Base-by-base conservation (phyloP, 2,888 invertebrate species). In the Eumerus sabulonum region DNA sequence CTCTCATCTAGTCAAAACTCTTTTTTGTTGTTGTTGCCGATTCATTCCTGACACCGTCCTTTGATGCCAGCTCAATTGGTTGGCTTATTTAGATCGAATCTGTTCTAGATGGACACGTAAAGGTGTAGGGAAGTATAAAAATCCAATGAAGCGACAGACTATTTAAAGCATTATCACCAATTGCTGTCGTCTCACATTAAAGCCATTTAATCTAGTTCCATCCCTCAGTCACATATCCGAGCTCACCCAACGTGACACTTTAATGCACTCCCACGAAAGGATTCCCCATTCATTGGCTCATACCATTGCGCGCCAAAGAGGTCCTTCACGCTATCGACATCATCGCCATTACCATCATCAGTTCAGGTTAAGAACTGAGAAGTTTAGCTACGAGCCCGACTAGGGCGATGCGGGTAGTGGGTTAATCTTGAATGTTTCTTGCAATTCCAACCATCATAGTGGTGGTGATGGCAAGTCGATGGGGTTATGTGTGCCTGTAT, bases 381-480 rank as follows among this genome's bases (percentile, higher is more conserved):
- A 4, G 27, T 2, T 27, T 4, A 27, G 7, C 3, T 27, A 50
- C 48, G 19, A 59, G 14, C 45, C 27, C 19, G 18, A 27, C 16
- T n/a, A n/a, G n/a, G n/a, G n/a, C 40, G n/a, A 51, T 2, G 45
- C 19, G 19, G n/a, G 53, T 45, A 70, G 68, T 60, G 53, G 50
- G 59, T 70, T 70, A 60, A 59, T 60, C 68, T 70, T 60, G 45
- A 60, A 53, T 60, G 60, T 53, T 60, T 13, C 68, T 70, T 70
- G 60, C 60, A 59, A 53, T 70, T 67, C 59, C 59, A 27, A 2
- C 27, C 27, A 27, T 27, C 7, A 2, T 4, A 27, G 27, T 27
- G 27, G 7, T 27, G 27, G 27, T 27, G 27, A 27, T 27, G 27
- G 27, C 27, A 4, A 9, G 1, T 44, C 40, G 35, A 36, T 14